phyloP scores from a whole-genome alignment of 2,888 invertebrate species.

The Merodon equestris region DNA sequence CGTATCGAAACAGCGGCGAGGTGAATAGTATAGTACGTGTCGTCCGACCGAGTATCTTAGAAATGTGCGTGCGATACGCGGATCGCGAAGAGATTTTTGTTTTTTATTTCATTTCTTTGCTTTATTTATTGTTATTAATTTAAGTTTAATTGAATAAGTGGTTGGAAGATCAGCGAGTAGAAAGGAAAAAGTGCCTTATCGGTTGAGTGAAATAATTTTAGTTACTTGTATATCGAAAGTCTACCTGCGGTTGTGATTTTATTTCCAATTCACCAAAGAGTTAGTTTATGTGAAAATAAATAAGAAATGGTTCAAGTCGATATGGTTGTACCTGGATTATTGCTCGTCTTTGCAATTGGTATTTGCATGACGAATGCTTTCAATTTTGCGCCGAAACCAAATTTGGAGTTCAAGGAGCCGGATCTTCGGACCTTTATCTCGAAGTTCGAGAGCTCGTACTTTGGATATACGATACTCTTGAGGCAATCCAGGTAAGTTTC shows the following conservation, averaged over 20 bases:
- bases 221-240: too few species aligned
- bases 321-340: constrained; percentile 26
- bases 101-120: neutral
- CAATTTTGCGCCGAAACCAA: constrained; percentile 76
- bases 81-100: constrained; percentile 27
- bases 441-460: constrained; percentile 76
- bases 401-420: constrained; percentile 72
- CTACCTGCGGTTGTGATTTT: constrained; percentile 54
- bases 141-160: constrained; percentile 65
- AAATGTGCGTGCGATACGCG: constrained; percentile 49
- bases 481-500: constrained; percentile 74
- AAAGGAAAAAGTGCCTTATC: constrained; percentile 9
- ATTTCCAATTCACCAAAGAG: neutral
- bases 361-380: constrained; percentile 70
- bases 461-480: constrained; percentile 76
- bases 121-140: constrained; percentile 63
- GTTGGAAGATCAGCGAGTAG: constrained; percentile 17
- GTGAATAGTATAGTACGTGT: constrained; percentile 6
- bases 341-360: constrained; percentile 45
- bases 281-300: neutral
- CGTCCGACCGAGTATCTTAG: too few species aligned
- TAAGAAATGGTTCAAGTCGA: constrained; percentile 49
- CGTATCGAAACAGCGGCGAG: constrained; percentile 19
- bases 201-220: neutral
- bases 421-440: constrained; percentile 71